Base-by-base conservation (phyloP, 2,888 invertebrate genomes). In the Coenonympha arcania region DNA sequence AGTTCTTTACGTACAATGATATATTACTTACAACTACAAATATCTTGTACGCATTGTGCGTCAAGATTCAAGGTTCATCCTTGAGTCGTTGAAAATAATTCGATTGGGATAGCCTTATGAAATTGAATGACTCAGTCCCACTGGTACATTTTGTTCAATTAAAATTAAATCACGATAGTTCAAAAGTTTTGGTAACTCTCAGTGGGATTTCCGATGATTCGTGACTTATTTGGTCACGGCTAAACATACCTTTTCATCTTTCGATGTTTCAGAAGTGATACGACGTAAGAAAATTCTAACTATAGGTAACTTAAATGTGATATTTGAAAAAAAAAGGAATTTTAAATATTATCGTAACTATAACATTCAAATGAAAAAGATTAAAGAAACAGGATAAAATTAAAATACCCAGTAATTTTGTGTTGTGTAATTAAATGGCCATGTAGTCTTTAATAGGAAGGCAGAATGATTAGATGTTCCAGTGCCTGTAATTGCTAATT, bases 201-300 rank as follows among this genome's bases (percentile, higher is more conserved):
- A n/a, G n/a, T n/a, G n/a, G n/a, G n/a, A 9, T 44, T 43, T 47
- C 44, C 31, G 48, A 11, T 6, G 4, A 20, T 34, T 50, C 54
- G 50, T 54, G 54, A 50, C 47, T 24, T n/a, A n/a, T n/a, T n/a
- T n/a, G n/a, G n/a, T n/a, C n/a, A n/a, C n/a, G n/a, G n/a, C n/a
- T n/a, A n/a, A n/a, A n/a, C n/a, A n/a, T n/a, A n/a, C n/a, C n/a
- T n/a, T n/a, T n/a, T n/a, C n/a, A n/a, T n/a, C n/a, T n/a, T n/a
- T n/a, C n/a, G n/a, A n/a, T n/a, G n/a, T n/a, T n/a, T n/a, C n/a
- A n/a, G n/a, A n/a, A n/a, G n/a, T n/a, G n/a, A n/a, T n/a, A n/a
- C n/a, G n/a, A n/a, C n/a, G n/a, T n/a, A n/a, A n/a, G n/a, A n/a
- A n/a, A n/a, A n/a, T n/a, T n/a, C n/a, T n/a, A n/a, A n/a, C n/a